Conservation (phyloP, 2,888 invertebrate species). For the Rhagophthalmus giganteus region DNA sequence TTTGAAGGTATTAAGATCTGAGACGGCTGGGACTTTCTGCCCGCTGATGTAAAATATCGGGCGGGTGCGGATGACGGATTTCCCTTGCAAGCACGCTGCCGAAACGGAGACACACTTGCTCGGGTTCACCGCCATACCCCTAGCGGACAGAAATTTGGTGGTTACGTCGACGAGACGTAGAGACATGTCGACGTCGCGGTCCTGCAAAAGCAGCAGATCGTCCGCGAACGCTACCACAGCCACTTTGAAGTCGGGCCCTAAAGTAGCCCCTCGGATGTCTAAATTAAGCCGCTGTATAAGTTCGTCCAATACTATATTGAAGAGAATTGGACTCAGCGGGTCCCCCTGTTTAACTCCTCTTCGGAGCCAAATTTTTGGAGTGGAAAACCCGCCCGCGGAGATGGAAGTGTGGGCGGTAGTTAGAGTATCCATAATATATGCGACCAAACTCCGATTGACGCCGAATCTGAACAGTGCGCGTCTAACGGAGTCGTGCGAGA, state of each 20-base stretch:
- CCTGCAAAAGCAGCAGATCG: conserved; percentile 26
- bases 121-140: conserved; percentile 23
- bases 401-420: background rate
- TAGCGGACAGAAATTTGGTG: conserved; percentile 13
- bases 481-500: background rate
- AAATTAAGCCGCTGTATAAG: background rate
- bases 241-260: background rate
- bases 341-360: conserved; percentile 23
- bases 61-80: background rate
- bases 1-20: background rate
- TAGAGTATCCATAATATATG: background rate
- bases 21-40: background rate
- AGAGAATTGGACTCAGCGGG: conserved; percentile 14
- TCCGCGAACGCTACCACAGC: conserved; percentile 32
- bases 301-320: conserved; percentile 10
- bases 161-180: conserved; percentile 11
- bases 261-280: background rate
- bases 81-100: background rate
- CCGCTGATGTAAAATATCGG: background rate
- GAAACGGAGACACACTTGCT: background rate
- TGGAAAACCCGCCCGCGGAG: background rate
- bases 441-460: background rate
- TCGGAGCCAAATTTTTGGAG: background rate
- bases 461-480: background rate
- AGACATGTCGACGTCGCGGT: conserved; percentile 5